Evolutionary conservation across 92 coral and sea anemone genomes (phyloP), one percentile per base, ranked within the genome.

Genomic region (Epizoanthus illoricatus): DNA sequence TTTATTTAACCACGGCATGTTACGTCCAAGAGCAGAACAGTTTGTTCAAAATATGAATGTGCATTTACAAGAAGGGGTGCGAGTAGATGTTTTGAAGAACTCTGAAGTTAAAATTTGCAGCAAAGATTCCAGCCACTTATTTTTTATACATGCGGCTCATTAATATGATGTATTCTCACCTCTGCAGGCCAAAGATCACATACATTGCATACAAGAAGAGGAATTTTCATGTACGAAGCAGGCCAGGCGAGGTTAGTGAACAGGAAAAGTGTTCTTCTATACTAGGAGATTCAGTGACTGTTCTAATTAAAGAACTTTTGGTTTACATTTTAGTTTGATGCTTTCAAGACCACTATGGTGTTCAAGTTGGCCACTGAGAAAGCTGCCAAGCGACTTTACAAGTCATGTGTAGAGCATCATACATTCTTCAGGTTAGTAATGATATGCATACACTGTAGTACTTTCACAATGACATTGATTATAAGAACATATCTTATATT

Each of bases 331-430:
- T 63, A 91, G 94, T 89, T 91, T 69, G 91, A 91, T 41, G 85
- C 94, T 7, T 89, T 96, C 79, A 89, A 89, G 65, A 96, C 94
- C n/a, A 91, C 90, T 0, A 81, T 87, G 84, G 88, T 92, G 58
- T 96, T 89, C 84, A 96, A 91, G 80, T 84, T 89, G 80, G 94
- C 98, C 84, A 94, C 89, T 67, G 99, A 96, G 75, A 92, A 92
- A 67, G 98, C 99, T 54, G 93, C 98, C 52, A 96, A 96, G 60
- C 92, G 97, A 72, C 85, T 96, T 81, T 96, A 96, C 87, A 96
- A 96, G 84, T 93, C 99, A 4, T 90, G 94, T 72, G 99, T 96
- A 19, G 99, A 93, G 49, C 98, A 96, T 67, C 99, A 96, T 81
- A 96, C 99, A 1, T 96, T 96, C 83, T 96, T 93, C 97, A 96